phyloP scores from a whole-genome alignment of 2,888 invertebrate species.

The Polydrusus cervinus region DNA sequence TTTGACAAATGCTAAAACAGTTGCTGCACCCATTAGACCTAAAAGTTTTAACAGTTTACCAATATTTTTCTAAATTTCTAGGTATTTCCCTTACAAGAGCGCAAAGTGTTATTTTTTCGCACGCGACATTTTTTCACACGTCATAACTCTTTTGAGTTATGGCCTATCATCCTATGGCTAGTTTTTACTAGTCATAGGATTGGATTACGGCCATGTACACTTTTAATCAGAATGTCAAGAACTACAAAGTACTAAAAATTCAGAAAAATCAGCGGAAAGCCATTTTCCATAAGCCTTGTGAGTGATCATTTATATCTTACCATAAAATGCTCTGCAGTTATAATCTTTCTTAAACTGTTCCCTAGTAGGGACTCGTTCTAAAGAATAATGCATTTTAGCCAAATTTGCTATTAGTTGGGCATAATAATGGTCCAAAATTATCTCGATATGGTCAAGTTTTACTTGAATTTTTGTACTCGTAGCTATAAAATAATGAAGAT shows the following conservation, averaged over 20 bases:
- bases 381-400: constrained; percentile 62
- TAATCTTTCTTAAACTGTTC: constrained; percentile 65
- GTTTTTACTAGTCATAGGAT: too few species aligned
- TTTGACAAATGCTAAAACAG: constrained; percentile 65
- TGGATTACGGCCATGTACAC: too few species aligned
- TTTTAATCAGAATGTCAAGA: too few species aligned
- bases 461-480: constrained; percentile 68
- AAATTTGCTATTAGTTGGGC: constrained; percentile 62
- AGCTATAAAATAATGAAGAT: constrained; percentile 71
- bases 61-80: too few species aligned
- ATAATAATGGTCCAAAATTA: constrained; percentile 65
- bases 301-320: constrained; percentile 58
- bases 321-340: constrained; percentile 64
- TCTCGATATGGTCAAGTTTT: constrained; percentile 62
- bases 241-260: too few species aligned
- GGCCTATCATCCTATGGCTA: too few species aligned
- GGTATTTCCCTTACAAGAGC: too few species aligned
- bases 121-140: too few species aligned
- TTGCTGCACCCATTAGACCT: constrained; percentile 65
- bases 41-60: constrained; percentile 18
- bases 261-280: too few species aligned
- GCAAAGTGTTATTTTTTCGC: too few species aligned
- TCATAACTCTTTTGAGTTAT: too few species aligned
- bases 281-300: too few species aligned
- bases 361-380: constrained; percentile 64